Percentiles rank a stretch among this genome's conserved stretches.
phyloP scores from a whole-genome alignment of 2,888 invertebrate genomes.

The Apotomis capreana region DNA sequence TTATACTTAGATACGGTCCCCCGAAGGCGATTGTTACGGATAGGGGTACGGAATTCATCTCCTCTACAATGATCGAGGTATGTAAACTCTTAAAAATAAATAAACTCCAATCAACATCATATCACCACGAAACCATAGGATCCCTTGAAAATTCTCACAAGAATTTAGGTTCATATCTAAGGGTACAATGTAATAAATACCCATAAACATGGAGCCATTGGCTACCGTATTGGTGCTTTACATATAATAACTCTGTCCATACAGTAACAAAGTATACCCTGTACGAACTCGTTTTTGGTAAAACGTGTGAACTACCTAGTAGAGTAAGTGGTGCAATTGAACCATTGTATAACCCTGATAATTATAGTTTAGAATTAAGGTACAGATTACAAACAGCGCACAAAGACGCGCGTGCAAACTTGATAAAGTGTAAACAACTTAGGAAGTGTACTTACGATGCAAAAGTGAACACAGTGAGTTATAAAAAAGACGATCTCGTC shows the following conservation, averaged over 20 bases:
- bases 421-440: not conserved
- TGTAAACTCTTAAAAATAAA: slow-evolving; percentile 9
- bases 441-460: not conserved
- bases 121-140: slow-evolving; percentile 7
- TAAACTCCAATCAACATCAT: slow-evolving; percentile 7
- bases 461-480: slow-evolving; percentile 2
- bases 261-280: not conserved
- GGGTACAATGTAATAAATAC: slow-evolving; percentile 7
- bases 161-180: not conserved
- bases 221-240: slow-evolving; percentile 17
- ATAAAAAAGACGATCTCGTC: slow-evolving; percentile 5
- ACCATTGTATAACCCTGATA: not conserved
- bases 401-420: not conserved
- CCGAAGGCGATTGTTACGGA: not conserved
- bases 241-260: slow-evolving; percentile 2
- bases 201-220: slow-evolving; percentile 4
- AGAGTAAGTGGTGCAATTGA: not conserved
- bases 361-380: not conserved
- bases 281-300: slow-evolving; percentile 13
- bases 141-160: slow-evolving; percentile 12
- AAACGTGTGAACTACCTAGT: slow-evolving; percentile 1
- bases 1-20: not conserved
- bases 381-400: not conserved
- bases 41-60: slow-evolving; percentile 10
- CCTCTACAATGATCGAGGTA: slow-evolving; percentile 1